Evolutionary conservation across 2,113 vertebrate species (phyloP).

Genomic region (Caretta caretta): DNA sequence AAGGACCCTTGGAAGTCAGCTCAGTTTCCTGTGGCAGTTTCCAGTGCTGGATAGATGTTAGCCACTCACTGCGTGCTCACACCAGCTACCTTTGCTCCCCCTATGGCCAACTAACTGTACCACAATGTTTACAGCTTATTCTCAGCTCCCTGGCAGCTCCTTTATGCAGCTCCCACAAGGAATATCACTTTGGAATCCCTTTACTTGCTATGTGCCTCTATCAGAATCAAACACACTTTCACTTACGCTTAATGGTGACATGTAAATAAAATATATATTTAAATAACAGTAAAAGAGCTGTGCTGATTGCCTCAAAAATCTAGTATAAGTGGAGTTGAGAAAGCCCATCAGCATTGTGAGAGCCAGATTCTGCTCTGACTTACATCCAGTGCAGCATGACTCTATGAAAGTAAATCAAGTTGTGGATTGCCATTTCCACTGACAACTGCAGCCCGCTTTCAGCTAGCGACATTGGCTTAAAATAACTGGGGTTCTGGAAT

Average conservation of each 20-base stretch:
- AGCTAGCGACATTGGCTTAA: neutral
- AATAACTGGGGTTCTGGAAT: neutral
- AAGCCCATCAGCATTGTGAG: neutral
- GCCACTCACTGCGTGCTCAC: neutral
- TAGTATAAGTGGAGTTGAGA: neutral
- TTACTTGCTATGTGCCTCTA: neutral
- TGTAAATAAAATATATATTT: neutral
- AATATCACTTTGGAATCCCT: neutral
- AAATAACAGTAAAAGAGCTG: neutral
- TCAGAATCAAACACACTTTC: neutral
- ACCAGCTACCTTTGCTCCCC: slow-evolving; percentile 23
- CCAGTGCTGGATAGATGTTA: neutral
- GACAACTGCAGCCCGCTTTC: accelerated
- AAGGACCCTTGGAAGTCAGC: slow-evolving; percentile 26
- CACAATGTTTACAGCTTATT: neutral
- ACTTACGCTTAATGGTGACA: neutral
- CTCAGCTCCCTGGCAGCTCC: neutral
- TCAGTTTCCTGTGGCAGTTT: slow-evolving; percentile 39
- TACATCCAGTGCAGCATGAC: neutral
- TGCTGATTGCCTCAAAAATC: neutral
- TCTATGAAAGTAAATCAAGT: neutral
- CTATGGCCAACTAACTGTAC: slow-evolving; percentile 7
- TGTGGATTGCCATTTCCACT: neutral
- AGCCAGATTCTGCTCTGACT: neutral
- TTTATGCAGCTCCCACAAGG: neutral